Conservation (phyloP, 1,140 invertebrate genomes). For the Asobara japonica region DNA sequence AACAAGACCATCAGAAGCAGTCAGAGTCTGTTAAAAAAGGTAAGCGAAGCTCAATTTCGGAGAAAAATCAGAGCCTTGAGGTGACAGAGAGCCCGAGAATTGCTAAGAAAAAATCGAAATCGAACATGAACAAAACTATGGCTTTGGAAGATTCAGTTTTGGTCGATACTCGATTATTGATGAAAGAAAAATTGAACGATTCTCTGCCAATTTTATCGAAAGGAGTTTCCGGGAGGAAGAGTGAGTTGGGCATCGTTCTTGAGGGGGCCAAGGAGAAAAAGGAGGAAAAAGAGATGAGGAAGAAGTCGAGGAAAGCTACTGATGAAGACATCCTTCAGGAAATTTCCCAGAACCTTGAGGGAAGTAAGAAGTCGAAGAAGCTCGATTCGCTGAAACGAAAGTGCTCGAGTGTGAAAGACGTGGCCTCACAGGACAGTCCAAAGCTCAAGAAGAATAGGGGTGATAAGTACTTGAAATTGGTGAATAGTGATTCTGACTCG, state of each 20-base stretch:
- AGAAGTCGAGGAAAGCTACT: neutral
- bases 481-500: constrained; percentile 12
- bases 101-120: constrained; percentile 21
- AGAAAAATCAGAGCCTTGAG: no score
- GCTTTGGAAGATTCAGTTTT: constrained; percentile 27
- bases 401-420: neutral
- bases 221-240: neutral
- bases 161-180: constrained; percentile 47
- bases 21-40: neutral
- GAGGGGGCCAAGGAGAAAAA: neutral
- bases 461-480: neutral
- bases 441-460: constrained; percentile 19
- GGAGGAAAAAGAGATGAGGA: constrained; percentile 16
- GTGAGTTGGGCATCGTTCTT: neutral
- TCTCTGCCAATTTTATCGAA: constrained; percentile 42
- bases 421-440: neutral
- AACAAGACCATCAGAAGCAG: neutral
- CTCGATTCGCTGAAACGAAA: neutral
- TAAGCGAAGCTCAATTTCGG: neutral
- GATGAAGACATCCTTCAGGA: neutral
- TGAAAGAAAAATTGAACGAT: constrained; percentile 56
- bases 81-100: no score
- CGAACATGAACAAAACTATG: constrained; percentile 40
- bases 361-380: neutral
- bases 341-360: neutral